phyloP scores from a whole-genome alignment of 2,888 invertebrate species.

The Beris chalybata region DNA sequence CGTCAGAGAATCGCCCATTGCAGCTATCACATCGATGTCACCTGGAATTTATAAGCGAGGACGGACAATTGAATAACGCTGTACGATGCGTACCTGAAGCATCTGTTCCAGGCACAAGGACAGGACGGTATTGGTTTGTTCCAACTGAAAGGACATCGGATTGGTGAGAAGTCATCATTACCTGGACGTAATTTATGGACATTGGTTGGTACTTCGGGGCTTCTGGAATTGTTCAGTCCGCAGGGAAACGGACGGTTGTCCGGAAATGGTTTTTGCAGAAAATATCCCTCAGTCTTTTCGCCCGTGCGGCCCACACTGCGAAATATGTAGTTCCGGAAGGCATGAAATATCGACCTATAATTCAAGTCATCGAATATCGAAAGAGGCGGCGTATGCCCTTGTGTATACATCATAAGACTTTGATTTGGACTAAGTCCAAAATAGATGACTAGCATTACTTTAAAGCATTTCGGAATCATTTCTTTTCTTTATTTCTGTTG shows the following conservation, averaged over 20 bases:
- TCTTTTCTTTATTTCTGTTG: conserved; percentile 20
- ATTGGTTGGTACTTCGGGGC: conserved; percentile 52
- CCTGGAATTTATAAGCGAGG: conserved; percentile 49
- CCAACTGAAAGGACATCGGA: background rate
- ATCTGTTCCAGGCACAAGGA: background rate
- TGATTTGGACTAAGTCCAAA: conserved; percentile 36
- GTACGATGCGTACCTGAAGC: background rate
- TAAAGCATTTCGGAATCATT: conserved; percentile 33
- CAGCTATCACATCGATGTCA: conserved; percentile 61
- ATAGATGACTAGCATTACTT: conserved; percentile 39
- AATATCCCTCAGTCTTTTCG: conserved; percentile 36
- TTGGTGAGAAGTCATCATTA: conserved; percentile 21
- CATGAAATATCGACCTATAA: conserved; percentile 41
- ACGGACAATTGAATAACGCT: background rate
- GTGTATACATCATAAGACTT: conserved; percentile 29
- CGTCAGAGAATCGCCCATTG: conserved; percentile 61
- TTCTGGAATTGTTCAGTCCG: conserved; percentile 42
- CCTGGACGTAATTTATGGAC: conserved; percentile 58
- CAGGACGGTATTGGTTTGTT: conserved; percentile 2
- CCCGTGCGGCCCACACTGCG: conserved; percentile 41
- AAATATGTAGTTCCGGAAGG: conserved; percentile 42
- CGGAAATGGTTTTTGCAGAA: conserved; percentile 42
- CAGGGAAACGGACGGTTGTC: conserved; percentile 47
- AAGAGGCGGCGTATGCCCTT: conserved; percentile 33
- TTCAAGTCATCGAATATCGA: conserved; percentile 39